phyloP scores from a whole-genome alignment of 35 echinoderm and acorn worm species.

The Apostichopus californicus region DNA sequence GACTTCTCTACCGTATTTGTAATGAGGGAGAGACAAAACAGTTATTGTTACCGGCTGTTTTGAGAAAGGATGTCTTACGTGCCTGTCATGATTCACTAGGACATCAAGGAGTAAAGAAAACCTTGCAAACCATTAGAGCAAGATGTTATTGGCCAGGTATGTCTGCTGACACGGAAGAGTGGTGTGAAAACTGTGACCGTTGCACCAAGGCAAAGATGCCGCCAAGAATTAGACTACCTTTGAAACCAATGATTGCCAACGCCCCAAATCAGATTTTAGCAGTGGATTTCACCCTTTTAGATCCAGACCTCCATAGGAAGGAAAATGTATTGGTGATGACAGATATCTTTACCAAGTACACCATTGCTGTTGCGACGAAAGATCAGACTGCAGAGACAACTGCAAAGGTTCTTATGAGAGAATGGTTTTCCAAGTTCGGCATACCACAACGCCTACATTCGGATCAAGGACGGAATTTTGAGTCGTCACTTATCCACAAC shows the following conservation, averaged over 20 bases:
- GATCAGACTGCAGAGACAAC: neutral
- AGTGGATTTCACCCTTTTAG: slow-evolving; percentile 27
- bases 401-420: neutral
- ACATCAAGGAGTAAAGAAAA: slow-evolving; percentile 43
- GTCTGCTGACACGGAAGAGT: neutral
- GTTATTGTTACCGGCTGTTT: neutral
- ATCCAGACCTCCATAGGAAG: neutral
- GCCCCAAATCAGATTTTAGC: slow-evolving; percentile 38
- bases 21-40: neutral
- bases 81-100: slow-evolving; percentile 12
- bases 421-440: neutral
- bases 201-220: slow-evolving; percentile 13
- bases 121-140: neutral
- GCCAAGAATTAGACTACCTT: slow-evolving; percentile 26
- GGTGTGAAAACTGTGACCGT: slow-evolving; percentile 48
- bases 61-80: neutral
- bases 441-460: neutral
- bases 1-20: slow-evolving; percentile 22
- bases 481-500: neutral
- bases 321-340: neutral
- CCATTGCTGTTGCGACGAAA: neutral
- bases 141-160: slow-evolving; percentile 28
- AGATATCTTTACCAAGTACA: neutral
- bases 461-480: neutral
- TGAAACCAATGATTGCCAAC: slow-evolving; percentile 13